Conservation (phyloP, 2,113 vertebrate genomes). For the Gadus macrocephalus region DNA sequence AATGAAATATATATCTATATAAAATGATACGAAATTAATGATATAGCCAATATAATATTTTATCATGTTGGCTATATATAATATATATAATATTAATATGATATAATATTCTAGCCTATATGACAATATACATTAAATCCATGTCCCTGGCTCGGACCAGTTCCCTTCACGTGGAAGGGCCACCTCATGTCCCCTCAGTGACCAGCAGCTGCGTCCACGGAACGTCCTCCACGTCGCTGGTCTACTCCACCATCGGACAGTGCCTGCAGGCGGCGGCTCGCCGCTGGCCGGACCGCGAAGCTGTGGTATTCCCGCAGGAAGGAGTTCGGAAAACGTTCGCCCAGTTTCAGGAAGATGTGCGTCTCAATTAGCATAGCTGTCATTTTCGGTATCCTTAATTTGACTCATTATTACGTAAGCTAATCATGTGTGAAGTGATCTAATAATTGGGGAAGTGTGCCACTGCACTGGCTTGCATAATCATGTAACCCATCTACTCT, state of each 20-base stretch:
- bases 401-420: too few relatives aligned
- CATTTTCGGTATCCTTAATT: too few relatives aligned
- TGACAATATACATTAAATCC: neutral
- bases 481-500: too few relatives aligned
- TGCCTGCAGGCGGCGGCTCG: constrained; percentile 68
- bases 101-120: too few relatives aligned
- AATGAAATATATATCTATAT: too few relatives aligned
- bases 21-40: too few relatives aligned
- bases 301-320: constrained; percentile 74
- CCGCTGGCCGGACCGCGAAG: constrained; percentile 75
- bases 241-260: constrained; percentile 72
- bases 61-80: too few relatives aligned
- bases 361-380: constrained; percentile 27
- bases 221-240: constrained; percentile 50
- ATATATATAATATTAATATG: too few relatives aligned
- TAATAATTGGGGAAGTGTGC: too few relatives aligned
- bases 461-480: too few relatives aligned
- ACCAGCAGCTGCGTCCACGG: constrained; percentile 83
- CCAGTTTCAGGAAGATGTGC: constrained; percentile 81
- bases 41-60: too few relatives aligned
- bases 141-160: constrained; percentile 45
- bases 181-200: constrained; percentile 50
- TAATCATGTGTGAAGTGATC: too few relatives aligned
- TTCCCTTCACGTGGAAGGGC: constrained; percentile 59
- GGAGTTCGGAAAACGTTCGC: constrained; percentile 80